Conservation (phyloP, 1,140 invertebrate genomes). For the Megalopta genalis region DNA sequence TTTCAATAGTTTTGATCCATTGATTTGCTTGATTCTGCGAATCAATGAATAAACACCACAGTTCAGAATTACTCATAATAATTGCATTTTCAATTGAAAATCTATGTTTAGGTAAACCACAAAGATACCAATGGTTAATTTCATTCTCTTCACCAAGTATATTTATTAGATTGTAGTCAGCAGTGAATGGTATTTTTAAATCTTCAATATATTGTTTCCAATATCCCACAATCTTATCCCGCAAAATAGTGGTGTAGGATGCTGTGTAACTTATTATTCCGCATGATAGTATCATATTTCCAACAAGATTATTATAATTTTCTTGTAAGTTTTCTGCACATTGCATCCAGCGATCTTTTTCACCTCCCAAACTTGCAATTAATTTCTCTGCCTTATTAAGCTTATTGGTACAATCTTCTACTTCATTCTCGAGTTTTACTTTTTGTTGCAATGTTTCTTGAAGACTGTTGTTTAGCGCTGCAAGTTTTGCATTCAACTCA, state of each 20-base stretch:
- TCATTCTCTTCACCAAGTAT: conserved; percentile 83
- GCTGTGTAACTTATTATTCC: conserved; percentile 85
- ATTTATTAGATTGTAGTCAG: conserved; percentile 81
- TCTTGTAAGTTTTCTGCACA: conserved; percentile 81
- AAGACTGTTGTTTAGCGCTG: conserved; percentile 80
- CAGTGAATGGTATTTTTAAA: conserved; percentile 82
- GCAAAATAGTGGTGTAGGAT: conserved; percentile 80
- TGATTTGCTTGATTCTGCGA: conserved; percentile 86
- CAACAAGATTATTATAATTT: conserved; percentile 82
- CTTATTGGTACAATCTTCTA: conserved; percentile 83
- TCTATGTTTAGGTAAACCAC: conserved; percentile 83
- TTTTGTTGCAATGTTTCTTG: conserved; percentile 77
- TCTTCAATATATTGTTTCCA: conserved; percentile 81
- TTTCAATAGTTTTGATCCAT: conserved; percentile 86
- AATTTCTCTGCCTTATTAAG: conserved; percentile 85
- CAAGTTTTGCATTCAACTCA: conserved; percentile 83
- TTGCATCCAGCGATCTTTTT: conserved; percentile 85
- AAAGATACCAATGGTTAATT: conserved; percentile 83
- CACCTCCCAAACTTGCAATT: conserved; percentile 84
- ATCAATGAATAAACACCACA: conserved; percentile 88
- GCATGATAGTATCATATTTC: conserved; percentile 85
- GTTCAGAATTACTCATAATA: conserved; percentile 79
- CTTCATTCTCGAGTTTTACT: conserved; percentile 81
- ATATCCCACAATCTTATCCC: conserved; percentile 75
- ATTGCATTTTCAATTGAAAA: conserved; percentile 87